phyloP scores from a whole-genome alignment of 2,797 vertebrate genomes.

The Enteromius thamalakanensis region DNA sequence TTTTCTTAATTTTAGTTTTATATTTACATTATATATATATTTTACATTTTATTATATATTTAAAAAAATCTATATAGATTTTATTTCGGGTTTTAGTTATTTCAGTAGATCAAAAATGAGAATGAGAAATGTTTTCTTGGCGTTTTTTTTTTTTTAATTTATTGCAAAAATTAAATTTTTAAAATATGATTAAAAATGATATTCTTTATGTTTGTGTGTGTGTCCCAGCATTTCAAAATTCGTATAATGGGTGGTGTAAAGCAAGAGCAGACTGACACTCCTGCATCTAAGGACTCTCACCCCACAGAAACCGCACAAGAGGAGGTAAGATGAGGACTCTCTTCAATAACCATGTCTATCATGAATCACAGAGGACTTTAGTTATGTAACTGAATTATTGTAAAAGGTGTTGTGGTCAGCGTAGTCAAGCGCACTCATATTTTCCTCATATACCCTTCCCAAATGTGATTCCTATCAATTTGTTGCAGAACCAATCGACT shows the following conservation, averaged over 20 bases:
- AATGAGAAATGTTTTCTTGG: not conserved
- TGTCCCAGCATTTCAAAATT: not conserved
- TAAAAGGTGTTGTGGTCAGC: constrained; percentile 2
- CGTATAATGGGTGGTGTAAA: constrained; percentile 86
- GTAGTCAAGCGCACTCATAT: not conserved
- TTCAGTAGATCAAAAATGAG: not conserved
- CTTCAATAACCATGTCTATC: not conserved
- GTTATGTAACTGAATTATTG: not conserved
- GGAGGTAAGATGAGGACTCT: constrained; percentile 74
- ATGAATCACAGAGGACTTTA: not conserved
- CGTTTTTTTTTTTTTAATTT: too few species aligned
- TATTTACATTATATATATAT: too few species aligned
- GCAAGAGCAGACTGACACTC: constrained; percentile 87
- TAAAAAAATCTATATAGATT: not conserved
- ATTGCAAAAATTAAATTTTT: too few species aligned
- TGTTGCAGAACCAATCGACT: constrained; percentile 44
- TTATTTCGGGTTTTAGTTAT: not conserved
- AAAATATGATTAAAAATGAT: too few species aligned
- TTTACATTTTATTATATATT: too few species aligned
- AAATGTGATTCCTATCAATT: constrained; percentile 4
- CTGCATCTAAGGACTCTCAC: constrained; percentile 70
- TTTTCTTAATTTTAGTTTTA: not conserved
- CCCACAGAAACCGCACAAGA: constrained; percentile 79
- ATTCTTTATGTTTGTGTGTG: not conserved
- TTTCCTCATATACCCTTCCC: not conserved